Evolutionary conservation across 2,113 vertebrate genomes (phyloP).

Genomic region (Clarias magur): DNA sequence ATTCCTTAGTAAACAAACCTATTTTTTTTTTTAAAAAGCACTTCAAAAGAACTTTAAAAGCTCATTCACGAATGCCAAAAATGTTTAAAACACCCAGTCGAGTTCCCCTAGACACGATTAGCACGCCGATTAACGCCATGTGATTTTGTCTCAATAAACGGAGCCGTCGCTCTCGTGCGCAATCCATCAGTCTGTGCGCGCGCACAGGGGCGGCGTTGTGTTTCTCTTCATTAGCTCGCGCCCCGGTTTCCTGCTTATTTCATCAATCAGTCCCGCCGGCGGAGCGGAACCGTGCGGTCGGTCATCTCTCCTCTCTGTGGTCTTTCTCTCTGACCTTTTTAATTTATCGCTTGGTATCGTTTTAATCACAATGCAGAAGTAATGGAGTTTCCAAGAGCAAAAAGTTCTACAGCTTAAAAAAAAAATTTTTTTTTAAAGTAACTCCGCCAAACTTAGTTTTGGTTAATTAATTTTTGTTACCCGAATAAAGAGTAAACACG

Average conservation of each 20-base stretch:
- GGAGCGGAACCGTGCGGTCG: conserved; percentile 36
- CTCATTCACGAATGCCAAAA: not conserved
- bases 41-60: not conserved
- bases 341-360: conserved; percentile 11
- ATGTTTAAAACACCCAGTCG: not conserved
- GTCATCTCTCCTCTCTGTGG: not conserved
- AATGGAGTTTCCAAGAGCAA: not conserved
- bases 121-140: conserved; percentile 36
- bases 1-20: not conserved
- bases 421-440: not conserved
- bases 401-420: not conserved
- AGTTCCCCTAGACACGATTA: conserved; percentile 31
- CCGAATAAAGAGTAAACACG: not conserved
- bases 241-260: conserved; percentile 49
- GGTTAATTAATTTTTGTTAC: not conserved
- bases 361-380: conserved; percentile 31
- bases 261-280: conserved; percentile 49
- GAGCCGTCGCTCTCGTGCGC: conserved; percentile 46
- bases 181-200: conserved; percentile 52
- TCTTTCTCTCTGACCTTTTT: conserved; percentile 33
- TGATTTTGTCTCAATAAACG: conserved; percentile 44
- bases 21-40: not conserved
- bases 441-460: not conserved
- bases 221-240: conserved; percentile 57
- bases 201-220: conserved; percentile 48